These are phyloP conservation scores for Vireo altiloquus DNA, from an alignment of 2,113 vertebrate genomes.

Conservation along the genomic window DNA sequence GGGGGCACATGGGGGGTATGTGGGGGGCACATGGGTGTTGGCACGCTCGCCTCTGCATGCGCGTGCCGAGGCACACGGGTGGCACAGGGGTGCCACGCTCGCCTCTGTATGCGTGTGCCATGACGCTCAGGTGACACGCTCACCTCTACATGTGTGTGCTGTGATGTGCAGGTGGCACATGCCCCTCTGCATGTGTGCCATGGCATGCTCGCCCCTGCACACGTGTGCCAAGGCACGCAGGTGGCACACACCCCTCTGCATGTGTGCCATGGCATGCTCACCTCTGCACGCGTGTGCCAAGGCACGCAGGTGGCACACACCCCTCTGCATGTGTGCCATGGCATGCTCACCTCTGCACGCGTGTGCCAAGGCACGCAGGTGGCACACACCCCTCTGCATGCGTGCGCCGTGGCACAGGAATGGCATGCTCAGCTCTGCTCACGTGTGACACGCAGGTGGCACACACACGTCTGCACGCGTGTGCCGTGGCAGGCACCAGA, in stretches of 20 bases:
- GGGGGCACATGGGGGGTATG: fast-evolving
- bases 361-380: background rate
- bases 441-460: background rate
- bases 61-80: background rate
- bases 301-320: background rate
- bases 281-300: background rate
- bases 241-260: background rate
- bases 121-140: background rate
- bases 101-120: background rate
- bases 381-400: fast-evolving
- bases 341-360: background rate
- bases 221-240: fast-evolving
- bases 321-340: fast-evolving
- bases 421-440: background rate
- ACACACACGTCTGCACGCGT: background rate
- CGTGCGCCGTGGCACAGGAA: fast-evolving
- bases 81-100: fast-evolving
- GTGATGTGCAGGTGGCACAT: background rate
- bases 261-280: too few species aligned
- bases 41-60: background rate
- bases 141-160: background rate
- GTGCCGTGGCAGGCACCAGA: background rate
- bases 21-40: background rate
- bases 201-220: background rate
- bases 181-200: fast-evolving